Base-by-base conservation (phyloP, 2,888 invertebrate genomes). In the Xestobium rufovillosum region DNA sequence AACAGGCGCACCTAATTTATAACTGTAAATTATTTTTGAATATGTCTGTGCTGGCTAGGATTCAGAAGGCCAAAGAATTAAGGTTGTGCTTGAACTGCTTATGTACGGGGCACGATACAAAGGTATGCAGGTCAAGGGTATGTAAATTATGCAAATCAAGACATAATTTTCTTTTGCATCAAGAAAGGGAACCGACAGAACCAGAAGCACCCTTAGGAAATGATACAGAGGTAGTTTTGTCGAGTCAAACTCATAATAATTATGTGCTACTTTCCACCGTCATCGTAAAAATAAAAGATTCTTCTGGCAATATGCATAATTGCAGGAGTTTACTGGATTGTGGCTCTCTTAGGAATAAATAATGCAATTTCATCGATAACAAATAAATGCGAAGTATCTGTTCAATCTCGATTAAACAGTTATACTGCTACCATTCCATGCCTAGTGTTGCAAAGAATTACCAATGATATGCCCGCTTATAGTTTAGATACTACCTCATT, bases 11-110 rank as follows among this genome's bases (percentile, higher is more conserved):
- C n/a, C n/a, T n/a, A n/a, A n/a, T n/a, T n/a, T n/a, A n/a, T n/a
- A n/a, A n/a, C n/a, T n/a, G n/a, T n/a, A n/a, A n/a, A n/a, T n/a
- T n/a, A 23, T 42, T 42, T 26, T 26, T 42, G 19, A 26, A 14
- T n/a, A 13, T 39, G 12, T 19, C 39, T 10, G 13, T 26, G 8
- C 8, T 9, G 3, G 26, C 32, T 10, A 15, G 36, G 16, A 25
- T 27, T 14, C 17, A 31, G 29, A 25, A 31, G 17, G 26, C 23
- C 9, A 35, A 35, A 39, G 14, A 34, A 15, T 25, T 28, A 6
- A 30, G 36, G 10, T 23, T 39, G 9, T 42, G 39, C 14, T 3
- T 14, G 17, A 42, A 42, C 19, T 42, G 42, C 33, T 33, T 42
- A 25, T 3, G 27, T 10, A 26, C 17, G 2, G 26, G 25, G 15